phyloP scores from a whole-genome alignment of 2,113 vertebrate genomes.

The Atherinomorus stipes region DNA sequence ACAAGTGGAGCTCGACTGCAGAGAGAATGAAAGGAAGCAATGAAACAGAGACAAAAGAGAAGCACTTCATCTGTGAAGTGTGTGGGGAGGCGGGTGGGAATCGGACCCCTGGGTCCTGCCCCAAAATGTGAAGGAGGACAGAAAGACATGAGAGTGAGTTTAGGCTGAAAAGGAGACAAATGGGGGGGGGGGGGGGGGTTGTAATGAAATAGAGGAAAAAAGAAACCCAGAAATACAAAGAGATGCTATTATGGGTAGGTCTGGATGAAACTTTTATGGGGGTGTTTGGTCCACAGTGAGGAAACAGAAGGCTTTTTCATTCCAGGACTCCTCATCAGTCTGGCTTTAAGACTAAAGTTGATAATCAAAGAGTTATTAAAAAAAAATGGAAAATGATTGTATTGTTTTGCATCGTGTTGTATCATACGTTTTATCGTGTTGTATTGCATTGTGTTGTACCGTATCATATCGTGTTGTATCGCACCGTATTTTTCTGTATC shows the following conservation, averaged over 20 bases:
- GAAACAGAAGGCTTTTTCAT: background rate
- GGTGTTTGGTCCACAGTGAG: background rate
- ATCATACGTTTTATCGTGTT: too few species aligned
- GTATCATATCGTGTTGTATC: too few species aligned
- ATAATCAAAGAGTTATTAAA: background rate
- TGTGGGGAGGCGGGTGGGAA: background rate
- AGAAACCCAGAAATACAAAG: background rate
- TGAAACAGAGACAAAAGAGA: constrained; percentile 27
- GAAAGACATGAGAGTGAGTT: background rate
- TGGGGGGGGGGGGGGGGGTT: background rate
- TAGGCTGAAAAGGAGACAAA: background rate
- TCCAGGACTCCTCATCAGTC: background rate
- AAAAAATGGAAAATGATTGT: background rate
- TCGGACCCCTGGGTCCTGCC: background rate
- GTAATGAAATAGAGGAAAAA: background rate
- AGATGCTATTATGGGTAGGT: constrained; percentile 7
- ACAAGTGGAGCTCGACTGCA: constrained; percentile 64
- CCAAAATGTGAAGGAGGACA: constrained; percentile 7
- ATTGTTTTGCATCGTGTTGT: too few species aligned
- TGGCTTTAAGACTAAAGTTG: background rate
- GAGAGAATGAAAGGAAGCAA: constrained; percentile 4
- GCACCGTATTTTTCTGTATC: too few species aligned
- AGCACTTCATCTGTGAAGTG: constrained; percentile 29
- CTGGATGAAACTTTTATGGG: constrained; percentile 12
- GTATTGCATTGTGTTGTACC: too few species aligned